Conservation (phyloP, 2,888 invertebrate genomes). For the Andrena hattorfiana region DNA sequence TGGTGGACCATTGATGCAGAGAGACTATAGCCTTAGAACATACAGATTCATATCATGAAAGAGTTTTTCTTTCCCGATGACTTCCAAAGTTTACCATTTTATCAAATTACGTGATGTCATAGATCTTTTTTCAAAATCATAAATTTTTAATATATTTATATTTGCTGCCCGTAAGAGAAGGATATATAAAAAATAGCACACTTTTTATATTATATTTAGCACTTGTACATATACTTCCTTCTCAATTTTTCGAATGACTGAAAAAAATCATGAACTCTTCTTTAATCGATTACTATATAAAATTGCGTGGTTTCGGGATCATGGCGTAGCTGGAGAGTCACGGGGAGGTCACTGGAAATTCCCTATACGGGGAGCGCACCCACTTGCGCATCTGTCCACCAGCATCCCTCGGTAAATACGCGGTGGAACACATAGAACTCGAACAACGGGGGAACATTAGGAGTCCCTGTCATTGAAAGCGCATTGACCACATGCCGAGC, state of each 20-base stretch:
- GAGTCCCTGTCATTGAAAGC: constrained; percentile 43
- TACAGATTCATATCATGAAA: too few species aligned
- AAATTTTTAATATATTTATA: too few species aligned
- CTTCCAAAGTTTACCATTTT: too few species aligned
- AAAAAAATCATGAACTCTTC: constrained; percentile 2
- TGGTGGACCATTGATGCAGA: neutral
- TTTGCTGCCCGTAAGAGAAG: too few species aligned
- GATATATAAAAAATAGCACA: too few species aligned
- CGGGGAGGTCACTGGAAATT: constrained; percentile 46
- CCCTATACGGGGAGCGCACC: constrained; percentile 71
- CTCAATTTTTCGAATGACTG: neutral
- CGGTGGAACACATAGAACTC: constrained; percentile 61
- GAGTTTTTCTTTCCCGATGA: too few species aligned
- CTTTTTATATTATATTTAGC: neutral
- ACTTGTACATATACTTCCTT: neutral
- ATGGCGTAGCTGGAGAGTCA: constrained; percentile 1
- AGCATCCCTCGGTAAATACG: constrained; percentile 80
- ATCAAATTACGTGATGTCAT: too few species aligned
- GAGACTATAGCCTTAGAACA: too few species aligned
- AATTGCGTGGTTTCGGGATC: neutral
- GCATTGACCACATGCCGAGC: constrained; percentile 71
- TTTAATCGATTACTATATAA: constrained; percentile 4
- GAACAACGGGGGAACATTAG: constrained; percentile 63
- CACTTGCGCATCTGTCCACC: constrained; percentile 84
- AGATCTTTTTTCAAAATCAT: too few species aligned